phyloP scores from a whole-genome alignment of 2,797 vertebrate genomes.

The Xiphophorus birchmanni region DNA sequence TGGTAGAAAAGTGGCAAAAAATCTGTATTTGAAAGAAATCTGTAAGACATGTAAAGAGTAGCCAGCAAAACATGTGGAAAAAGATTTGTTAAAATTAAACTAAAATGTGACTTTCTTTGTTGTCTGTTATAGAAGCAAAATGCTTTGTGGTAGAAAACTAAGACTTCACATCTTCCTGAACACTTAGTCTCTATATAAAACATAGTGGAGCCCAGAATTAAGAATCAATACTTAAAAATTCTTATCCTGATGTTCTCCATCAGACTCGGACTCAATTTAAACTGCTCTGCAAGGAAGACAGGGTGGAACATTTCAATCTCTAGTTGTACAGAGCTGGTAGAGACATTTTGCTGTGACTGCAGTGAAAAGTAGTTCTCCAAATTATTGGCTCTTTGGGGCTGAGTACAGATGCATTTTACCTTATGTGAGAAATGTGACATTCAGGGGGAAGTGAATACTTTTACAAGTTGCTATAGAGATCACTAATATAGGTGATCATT shows the following conservation, averaged over 20 bases:
- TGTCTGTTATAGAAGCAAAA: neutral
- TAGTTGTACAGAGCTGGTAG: neutral
- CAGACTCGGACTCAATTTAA: neutral
- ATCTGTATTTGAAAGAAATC: neutral
- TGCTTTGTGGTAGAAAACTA: neutral
- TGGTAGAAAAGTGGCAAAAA: neutral
- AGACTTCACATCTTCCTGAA: neutral
- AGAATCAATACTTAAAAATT: neutral
- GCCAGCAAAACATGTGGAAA: neutral
- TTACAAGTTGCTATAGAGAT: neutral
- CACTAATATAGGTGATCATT: neutral
- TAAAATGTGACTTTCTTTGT: neutral
- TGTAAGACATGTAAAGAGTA: neutral
- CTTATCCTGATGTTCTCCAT: neutral
- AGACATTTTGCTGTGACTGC: neutral
- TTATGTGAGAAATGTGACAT: neutral
- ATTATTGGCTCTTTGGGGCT: neutral
- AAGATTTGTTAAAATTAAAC: neutral
- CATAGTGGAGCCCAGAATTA: neutral
- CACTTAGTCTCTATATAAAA: neutral
- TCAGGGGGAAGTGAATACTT: neutral
- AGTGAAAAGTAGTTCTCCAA: neutral
- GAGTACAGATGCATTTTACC: neutral
- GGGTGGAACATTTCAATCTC: neutral
- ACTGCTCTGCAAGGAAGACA: neutral